Evolutionary conservation across 2,797 vertebrate genomes (phyloP).

Genomic region (Dromococcyx pavoninus): DNA sequence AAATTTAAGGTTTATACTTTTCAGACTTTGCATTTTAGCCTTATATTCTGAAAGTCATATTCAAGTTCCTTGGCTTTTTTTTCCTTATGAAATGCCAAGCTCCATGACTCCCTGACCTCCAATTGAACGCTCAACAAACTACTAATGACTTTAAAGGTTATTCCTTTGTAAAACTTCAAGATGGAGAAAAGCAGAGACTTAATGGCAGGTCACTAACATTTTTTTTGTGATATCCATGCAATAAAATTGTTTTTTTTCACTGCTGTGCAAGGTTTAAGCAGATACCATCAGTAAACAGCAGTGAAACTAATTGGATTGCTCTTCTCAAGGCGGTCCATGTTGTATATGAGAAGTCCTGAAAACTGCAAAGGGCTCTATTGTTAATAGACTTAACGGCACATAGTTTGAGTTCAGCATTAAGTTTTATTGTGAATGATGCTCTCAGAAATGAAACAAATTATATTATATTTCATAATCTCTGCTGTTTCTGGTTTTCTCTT

Average conservation of each 20-base stretch:
- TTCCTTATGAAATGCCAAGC: neutral
- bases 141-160: neutral
- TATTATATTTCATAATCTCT: neutral
- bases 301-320: neutral
- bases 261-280: neutral
- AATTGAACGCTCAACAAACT: neutral
- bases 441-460: constrained; percentile 12
- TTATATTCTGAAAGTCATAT: neutral
- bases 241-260: neutral
- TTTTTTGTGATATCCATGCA: neutral
- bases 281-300: neutral
- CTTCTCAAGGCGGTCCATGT: neutral
- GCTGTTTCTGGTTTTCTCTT: constrained; percentile 5
- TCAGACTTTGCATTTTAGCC: neutral
- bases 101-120: neutral
- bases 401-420: neutral
- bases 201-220: neutral
- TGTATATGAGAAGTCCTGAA: neutral
- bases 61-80: neutral
- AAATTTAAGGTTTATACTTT: neutral
- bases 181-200: neutral
- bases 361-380: neutral
- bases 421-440: neutral
- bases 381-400: neutral
- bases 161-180: neutral